Evolutionary conservation across 2,797 vertebrate genomes (phyloP).

Genomic region (Trachops cirrhosus): DNA sequence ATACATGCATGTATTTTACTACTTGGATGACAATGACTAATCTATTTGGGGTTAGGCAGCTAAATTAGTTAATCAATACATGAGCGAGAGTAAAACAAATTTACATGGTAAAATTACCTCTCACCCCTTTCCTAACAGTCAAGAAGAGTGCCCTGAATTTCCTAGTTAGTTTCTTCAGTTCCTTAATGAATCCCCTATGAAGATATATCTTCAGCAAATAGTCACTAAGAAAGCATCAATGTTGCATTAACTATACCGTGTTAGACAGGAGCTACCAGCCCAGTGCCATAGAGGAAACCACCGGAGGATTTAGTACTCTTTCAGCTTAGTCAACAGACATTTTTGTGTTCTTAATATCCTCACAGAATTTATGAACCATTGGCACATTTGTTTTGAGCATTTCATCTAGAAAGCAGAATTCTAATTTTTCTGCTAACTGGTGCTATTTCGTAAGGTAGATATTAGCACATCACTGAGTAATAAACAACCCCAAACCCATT

Average conservation of each 20-base stretch:
- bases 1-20: not conserved
- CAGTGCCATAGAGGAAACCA: not conserved
- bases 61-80: not conserved
- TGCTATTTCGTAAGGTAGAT: not conserved
- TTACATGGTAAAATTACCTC: not conserved
- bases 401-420: not conserved
- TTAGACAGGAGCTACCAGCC: not conserved
- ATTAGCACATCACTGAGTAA: not conserved
- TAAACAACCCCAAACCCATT: slow-evolving; percentile 27
- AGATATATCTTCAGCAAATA: not conserved
- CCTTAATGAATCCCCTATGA: not conserved
- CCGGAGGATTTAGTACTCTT: not conserved
- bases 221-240: not conserved
- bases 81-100: not conserved
- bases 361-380: not conserved
- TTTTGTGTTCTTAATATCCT: not conserved
- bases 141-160: not conserved
- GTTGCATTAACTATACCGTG: not conserved
- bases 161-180: not conserved
- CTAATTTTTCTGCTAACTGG: not conserved
- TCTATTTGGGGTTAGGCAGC: not conserved
- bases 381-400: not conserved
- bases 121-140: not conserved
- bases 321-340: not conserved
- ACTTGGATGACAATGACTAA: not conserved